Percentiles rank a stretch among this genome's conserved stretches.
These are phyloP conservation scores for Dryadula phaetusa DNA, from an alignment of 2,888 invertebrate genomes.

Conservation along the genomic window DNA sequence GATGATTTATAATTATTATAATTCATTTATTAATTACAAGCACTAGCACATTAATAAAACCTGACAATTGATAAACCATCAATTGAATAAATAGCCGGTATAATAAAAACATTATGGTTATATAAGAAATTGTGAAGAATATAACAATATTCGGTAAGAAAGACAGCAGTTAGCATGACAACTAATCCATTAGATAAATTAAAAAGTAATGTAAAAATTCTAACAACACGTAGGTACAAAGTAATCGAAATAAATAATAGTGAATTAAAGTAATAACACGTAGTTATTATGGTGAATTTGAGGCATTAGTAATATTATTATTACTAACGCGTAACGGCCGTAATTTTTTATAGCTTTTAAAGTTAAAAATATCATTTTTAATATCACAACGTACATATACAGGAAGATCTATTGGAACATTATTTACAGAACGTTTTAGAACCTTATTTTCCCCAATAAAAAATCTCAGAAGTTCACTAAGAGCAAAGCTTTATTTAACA, in stretches of 20 bases:
- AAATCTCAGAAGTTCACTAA: neutral
- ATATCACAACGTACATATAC: neutral
- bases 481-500: slow-evolving; percentile 3
- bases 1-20: no score
- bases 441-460: neutral
- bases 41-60: neutral
- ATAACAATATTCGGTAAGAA: slow-evolving; percentile 24
- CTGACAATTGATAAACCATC: neutral
- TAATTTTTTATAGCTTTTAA: no score
- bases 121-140: slow-evolving; percentile 14
- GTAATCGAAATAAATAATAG: slow-evolving; percentile 29
- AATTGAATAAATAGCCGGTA: slow-evolving; percentile 6
- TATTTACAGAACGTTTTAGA: neutral
- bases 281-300: neutral
- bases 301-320: neutral
- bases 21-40: neutral
- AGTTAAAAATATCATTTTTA: no score
- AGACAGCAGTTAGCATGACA: slow-evolving; percentile 45
- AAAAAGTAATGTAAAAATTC: slow-evolving; percentile 44
- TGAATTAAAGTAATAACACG: slow-evolving; percentile 27
- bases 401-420: neutral
- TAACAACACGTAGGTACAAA: slow-evolving; percentile 14
- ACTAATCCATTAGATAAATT: slow-evolving; percentile 50
- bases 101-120: slow-evolving; percentile 14
- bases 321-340: no score